A percentile compares a stretch with the other conserved stretches of the same genome.
phyloP scores from a whole-genome alignment of 2,888 invertebrate genomes.

The Pseudococcus longispinus region DNA sequence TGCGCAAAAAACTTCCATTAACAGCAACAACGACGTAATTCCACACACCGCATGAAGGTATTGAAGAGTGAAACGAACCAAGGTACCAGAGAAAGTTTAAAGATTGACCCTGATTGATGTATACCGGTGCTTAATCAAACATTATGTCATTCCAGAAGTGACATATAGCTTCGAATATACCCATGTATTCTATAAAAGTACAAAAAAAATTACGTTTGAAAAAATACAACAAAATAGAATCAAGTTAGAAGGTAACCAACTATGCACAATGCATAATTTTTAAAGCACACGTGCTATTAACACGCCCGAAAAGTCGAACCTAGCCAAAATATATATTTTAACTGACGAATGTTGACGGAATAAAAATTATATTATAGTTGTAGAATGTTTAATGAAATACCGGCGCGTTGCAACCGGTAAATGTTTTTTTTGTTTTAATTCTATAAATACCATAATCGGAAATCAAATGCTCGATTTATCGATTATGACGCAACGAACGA shows the following conservation, averaged over 20 bases:
- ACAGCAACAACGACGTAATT: slow-evolving; percentile 17
- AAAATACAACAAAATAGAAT: background rate
- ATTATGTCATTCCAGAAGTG: slow-evolving; percentile 29
- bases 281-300: slow-evolving; percentile 32
- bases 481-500: slow-evolving; percentile 28
- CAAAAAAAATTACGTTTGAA: too few species aligned
- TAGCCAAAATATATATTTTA: slow-evolving; percentile 31
- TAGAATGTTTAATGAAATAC: slow-evolving; percentile 3
- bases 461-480: slow-evolving; percentile 41
- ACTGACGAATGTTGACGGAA: background rate
- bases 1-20: slow-evolving; percentile 25
- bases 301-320: background rate
- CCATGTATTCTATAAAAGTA: background rate
- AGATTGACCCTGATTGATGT: slow-evolving; percentile 51
- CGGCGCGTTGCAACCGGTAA: background rate
- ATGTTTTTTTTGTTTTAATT: background rate
- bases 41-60: slow-evolving; percentile 8
- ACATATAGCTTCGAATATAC: background rate
- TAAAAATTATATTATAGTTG: background rate
- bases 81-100: slow-evolving; percentile 52
- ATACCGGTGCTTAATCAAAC: background rate
- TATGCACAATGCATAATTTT: background rate
- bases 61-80: slow-evolving; percentile 21
- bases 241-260: background rate
- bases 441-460: slow-evolving; percentile 46